phyloP scores from a whole-genome alignment of 2,113 vertebrate genomes.

The Microtus richardsoni region DNA sequence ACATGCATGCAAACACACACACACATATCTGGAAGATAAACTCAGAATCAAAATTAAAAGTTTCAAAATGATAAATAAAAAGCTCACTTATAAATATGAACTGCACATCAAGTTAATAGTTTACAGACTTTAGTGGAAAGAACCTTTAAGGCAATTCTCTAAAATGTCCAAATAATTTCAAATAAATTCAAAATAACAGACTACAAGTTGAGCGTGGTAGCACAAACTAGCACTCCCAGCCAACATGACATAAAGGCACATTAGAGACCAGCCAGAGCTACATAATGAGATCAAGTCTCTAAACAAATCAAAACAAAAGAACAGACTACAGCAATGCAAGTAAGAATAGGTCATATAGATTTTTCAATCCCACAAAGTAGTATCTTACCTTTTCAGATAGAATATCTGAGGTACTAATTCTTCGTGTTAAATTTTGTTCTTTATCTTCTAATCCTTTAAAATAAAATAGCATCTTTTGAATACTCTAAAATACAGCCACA shows the following conservation, averaged over 20 bases:
- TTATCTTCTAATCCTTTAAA: conserved; percentile 86
- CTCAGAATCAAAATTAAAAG: conserved; percentile 43
- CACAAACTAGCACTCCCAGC: not conserved
- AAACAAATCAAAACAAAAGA: not conserved
- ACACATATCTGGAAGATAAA: not conserved
- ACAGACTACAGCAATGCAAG: conserved; percentile 10
- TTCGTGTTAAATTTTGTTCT: conserved; percentile 85
- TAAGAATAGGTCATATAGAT: conserved; percentile 43
- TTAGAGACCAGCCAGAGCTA: not conserved
- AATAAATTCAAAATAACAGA: conserved; percentile 12
- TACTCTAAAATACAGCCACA: conserved; percentile 24
- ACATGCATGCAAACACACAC: not conserved
- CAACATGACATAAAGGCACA: not conserved
- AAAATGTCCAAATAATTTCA: conserved; percentile 7
- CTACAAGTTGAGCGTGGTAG: not conserved
- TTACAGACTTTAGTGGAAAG: conserved; percentile 24
- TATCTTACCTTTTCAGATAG: conserved; percentile 87
- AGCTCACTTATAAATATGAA: not conserved
- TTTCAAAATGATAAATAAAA: conserved; percentile 18
- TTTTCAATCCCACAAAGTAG: conserved; percentile 23
- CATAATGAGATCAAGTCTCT: not conserved
- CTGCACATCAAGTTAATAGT: not conserved
- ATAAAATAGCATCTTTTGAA: conserved; percentile 69
- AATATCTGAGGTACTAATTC: conserved; percentile 84
- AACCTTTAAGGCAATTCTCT: not conserved